Evolutionary conservation across 2,888 invertebrate species (phyloP).

Genomic region (Doris montereyensis): DNA sequence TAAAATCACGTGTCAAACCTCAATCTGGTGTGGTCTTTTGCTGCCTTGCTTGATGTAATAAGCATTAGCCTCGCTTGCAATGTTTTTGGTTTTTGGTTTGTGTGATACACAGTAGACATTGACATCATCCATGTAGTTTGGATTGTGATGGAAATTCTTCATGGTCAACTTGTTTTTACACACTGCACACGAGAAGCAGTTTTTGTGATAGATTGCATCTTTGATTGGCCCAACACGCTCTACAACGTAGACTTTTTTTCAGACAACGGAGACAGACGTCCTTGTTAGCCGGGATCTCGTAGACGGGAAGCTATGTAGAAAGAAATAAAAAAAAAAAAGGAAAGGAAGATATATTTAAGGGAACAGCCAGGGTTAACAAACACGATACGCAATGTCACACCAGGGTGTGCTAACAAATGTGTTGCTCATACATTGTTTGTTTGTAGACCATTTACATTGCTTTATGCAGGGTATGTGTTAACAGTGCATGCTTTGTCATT

Average conservation of each 20-base stretch:
- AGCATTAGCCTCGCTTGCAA: conserved; percentile 51
- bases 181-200: conserved; percentile 57
- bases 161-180: conserved; percentile 54
- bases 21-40: no score
- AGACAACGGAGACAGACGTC: conserved; percentile 49
- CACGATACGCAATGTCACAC: no score
- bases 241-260: conserved; percentile 59
- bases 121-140: conserved; percentile 54
- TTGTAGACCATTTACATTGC: no score
- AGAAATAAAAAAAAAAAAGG: no score
- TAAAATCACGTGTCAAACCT: no score
- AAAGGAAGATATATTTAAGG: no score
- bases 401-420: no score
- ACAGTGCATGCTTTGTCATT: no score
- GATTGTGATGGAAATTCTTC: conserved; percentile 58
- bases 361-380: no score
- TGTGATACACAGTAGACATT: conserved; percentile 59
- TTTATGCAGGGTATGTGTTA: no score
- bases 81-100: conserved; percentile 50
- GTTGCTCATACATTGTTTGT: no score
- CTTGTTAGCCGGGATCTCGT: conserved; percentile 30
- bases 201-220: conserved; percentile 60
- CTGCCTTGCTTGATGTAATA: no score
- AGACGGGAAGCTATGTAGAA: conserved; percentile 21
- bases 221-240: conserved; percentile 57